phyloP scores from a whole-genome alignment of 2,113 vertebrate species.

The Mastomys coucha region DNA sequence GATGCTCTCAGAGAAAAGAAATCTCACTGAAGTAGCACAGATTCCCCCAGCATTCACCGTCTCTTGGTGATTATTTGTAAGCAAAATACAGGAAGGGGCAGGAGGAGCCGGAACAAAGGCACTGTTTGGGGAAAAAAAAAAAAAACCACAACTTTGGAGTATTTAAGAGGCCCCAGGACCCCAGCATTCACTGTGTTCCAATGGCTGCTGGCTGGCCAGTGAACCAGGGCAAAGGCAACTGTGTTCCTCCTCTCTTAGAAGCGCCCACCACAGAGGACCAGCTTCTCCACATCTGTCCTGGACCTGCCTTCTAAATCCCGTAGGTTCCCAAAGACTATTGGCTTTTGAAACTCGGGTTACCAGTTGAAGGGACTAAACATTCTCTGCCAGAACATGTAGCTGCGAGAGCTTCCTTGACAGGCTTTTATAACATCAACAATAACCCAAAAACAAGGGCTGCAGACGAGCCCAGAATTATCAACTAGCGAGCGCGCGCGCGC shows the following conservation, averaged over 20 bases:
- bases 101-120: slow-evolving; percentile 36
- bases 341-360: slow-evolving; percentile 7
- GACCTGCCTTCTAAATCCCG: neutral
- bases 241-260: slow-evolving; percentile 7
- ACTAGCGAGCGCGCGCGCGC: neutral
- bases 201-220: neutral
- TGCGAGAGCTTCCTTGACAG: slow-evolving; percentile 20
- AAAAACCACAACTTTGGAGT: neutral
- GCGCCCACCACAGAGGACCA: neutral
- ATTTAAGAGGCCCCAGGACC: slow-evolving; percentile 27
- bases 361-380: neutral
- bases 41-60: neutral
- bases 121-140: neutral
- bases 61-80: slow-evolving; percentile 17
- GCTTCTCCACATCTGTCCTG: neutral
- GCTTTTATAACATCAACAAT: neutral
- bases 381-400: neutral
- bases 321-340: neutral
- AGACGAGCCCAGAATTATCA: neutral
- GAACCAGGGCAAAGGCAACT: neutral
- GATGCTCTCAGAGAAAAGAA: slow-evolving; percentile 9
- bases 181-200: neutral
- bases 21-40: neutral
- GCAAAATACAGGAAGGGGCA: neutral
- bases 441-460: neutral